Conservation (phyloP, 2,113 vertebrate genomes). For the Canis aureus region DNA sequence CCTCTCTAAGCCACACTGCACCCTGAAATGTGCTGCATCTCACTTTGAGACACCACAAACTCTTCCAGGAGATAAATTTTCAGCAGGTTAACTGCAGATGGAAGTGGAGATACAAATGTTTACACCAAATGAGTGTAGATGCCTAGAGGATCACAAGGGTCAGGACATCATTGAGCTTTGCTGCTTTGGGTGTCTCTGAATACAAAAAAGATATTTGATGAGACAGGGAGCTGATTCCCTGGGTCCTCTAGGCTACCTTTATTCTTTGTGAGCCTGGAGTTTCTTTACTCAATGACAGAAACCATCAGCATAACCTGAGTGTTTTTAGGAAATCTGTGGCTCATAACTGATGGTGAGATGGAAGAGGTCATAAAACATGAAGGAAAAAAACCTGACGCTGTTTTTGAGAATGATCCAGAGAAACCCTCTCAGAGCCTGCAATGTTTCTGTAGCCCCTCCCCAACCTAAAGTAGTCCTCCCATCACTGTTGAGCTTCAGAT, state of each 20-base stretch:
- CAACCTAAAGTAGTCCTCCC: fast-evolving
- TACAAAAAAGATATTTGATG: neutral
- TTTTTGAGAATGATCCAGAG: neutral
- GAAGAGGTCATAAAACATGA: neutral
- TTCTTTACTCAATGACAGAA: neutral
- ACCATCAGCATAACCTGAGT: neutral
- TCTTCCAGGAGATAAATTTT: neutral
- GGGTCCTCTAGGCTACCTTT: neutral
- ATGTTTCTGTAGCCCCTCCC: neutral
- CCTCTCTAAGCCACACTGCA: neutral
- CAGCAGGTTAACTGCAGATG: neutral
- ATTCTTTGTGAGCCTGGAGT: neutral
- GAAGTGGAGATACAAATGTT: too few relatives aligned
- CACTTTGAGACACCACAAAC: too few relatives aligned
- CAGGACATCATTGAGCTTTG: too few relatives aligned
- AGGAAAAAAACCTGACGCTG: fast-evolving
- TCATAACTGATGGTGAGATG: neutral
- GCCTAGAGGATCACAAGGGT: fast-evolving
- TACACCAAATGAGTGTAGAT: fast-evolving
- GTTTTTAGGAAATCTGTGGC: neutral
- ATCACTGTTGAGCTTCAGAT: fast-evolving
- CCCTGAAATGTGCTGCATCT: fast-evolving
- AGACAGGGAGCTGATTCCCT: neutral
- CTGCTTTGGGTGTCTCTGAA: neutral
- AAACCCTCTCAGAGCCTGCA: neutral